A percentile compares a stretch with the other conserved stretches of the same genome.
These are phyloP conservation scores for Cydia fagiglandana DNA, from an alignment of 1,140 invertebrate genomes.

Conservation along the genomic window DNA sequence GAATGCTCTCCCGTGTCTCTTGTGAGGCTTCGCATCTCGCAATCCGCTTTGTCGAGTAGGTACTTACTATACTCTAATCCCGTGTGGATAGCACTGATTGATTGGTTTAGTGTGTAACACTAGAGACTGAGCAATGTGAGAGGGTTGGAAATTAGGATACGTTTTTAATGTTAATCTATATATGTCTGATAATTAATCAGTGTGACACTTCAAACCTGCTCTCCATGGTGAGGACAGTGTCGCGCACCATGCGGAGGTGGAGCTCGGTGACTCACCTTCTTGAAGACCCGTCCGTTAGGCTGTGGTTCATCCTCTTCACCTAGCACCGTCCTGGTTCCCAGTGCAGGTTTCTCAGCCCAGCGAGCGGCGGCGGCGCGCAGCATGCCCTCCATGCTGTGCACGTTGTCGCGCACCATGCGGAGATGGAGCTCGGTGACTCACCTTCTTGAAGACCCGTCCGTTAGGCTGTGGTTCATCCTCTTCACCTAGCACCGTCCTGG, in stretches of 20 bases:
- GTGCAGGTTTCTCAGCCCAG: conserved; percentile 86
- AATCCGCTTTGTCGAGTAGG: too few species aligned
- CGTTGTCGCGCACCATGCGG: conserved; percentile 85
- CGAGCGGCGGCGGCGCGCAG: conserved; percentile 87
- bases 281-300: conserved; percentile 96
- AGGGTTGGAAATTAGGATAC: too few species aligned
- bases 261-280: conserved; percentile 87
- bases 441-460: conserved; percentile 97
- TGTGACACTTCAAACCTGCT: conserved; percentile 79
- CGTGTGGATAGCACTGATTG: too few species aligned
- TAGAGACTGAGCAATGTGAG: too few species aligned
- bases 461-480: conserved; percentile 96
- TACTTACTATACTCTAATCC: too few species aligned
- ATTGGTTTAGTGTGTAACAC: too few species aligned
- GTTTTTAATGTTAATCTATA: too few species aligned
- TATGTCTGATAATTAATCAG: too few species aligned
- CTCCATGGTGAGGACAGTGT: conserved; percentile 92
- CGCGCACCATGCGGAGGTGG: conserved; percentile 85
- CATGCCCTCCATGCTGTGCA: conserved; percentile 93
- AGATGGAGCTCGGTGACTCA: conserved; percentile 83
- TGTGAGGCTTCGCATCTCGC: too few species aligned
- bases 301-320: conserved; percentile 96
- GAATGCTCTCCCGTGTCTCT: too few species aligned
- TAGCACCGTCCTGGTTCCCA: conserved; percentile 95
- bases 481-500: conserved; percentile 93